phyloP scores from a whole-genome alignment of 2,113 vertebrate species.

The Cyphomyrus discorhynchus region DNA sequence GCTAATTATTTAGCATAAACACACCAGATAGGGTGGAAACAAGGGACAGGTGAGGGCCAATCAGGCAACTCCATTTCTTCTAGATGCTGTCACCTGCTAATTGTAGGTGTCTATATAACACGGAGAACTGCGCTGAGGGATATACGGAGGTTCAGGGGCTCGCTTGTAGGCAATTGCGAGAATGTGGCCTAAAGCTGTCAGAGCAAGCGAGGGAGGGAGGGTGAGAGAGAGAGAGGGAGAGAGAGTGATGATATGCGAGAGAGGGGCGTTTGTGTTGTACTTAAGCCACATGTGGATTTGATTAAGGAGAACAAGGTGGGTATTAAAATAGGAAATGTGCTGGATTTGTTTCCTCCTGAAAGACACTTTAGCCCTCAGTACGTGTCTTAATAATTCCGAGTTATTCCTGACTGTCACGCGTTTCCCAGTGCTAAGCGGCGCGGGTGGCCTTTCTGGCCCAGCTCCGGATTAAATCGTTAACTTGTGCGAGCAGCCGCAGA shows the following conservation, averaged over 20 bases:
- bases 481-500: background rate
- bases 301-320: conserved; percentile 61
- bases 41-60: background rate
- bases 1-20: background rate
- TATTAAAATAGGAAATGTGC: conserved; percentile 61
- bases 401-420: conserved; percentile 33
- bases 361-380: conserved; percentile 55
- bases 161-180: background rate
- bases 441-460: background rate
- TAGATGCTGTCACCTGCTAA: background rate
- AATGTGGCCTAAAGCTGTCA: background rate
- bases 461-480: background rate
- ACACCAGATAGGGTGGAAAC: background rate
- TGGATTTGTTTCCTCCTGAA: conserved; percentile 50
- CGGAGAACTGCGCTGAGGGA: background rate
- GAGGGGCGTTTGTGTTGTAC: conserved; percentile 12
- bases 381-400: conserved; percentile 54
- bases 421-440: background rate
- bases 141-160: background rate
- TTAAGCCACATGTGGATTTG: conserved; percentile 62
- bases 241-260: background rate
- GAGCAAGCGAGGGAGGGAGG: background rate
- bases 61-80: background rate
- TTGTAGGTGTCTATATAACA: background rate
- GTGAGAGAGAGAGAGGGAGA: background rate